Base-by-base conservation (phyloP, 2,888 invertebrate species). In the Hemaris fuciformis region DNA sequence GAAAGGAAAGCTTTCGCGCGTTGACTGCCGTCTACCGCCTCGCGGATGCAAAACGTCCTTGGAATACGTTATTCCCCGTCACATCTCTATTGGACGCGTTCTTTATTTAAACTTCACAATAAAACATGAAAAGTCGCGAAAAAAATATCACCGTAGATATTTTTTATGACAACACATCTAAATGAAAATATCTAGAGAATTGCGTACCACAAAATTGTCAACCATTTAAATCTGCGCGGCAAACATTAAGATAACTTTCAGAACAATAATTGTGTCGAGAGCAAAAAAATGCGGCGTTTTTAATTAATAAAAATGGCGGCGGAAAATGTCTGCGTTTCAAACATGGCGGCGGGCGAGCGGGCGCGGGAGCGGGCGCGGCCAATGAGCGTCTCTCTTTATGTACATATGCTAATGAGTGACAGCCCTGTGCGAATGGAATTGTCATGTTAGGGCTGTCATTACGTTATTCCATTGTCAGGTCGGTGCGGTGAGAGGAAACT, bases 321-420 rank as follows among this genome's bases (percentile, higher is more conserved):
- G 71, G 76, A 80, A 83, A 83, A 84, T 84, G 84, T 81, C 79
- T 80, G 82, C 81, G 81, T 81, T 82, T 80, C 84, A 85, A 89
- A 88, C 84, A 86, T 81, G 81, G 80, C 79, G 72, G 66, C 67
- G 71, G 79, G 75, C 84, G 85, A 83, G 85, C 83, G 85, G 83
- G 82, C 77, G 83, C 72, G 68, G 69, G 71, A 73, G 73, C 72
- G 68, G 69, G 71, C 73, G 73, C 75, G 79, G 76, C 85, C 86
- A 84, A 86, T 84, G 85, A 84, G 82, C 77, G 83, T 67, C 73
- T 75, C 78, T 75, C 83, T 83, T 84, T 89, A 86, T 89, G 87
- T 91, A 84, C 89, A 81, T 89, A 91, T 91, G 90, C 80, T 91
- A 91, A 91, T 90, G 87, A 89, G 87, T 85, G 89, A 85, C 89